Evolutionary conservation across 37 sponge, comb jelly and placozoan species (phyloP), one percentile per base, ranked within the genome.

Genomic region (Theonella swinhoei): DNA sequence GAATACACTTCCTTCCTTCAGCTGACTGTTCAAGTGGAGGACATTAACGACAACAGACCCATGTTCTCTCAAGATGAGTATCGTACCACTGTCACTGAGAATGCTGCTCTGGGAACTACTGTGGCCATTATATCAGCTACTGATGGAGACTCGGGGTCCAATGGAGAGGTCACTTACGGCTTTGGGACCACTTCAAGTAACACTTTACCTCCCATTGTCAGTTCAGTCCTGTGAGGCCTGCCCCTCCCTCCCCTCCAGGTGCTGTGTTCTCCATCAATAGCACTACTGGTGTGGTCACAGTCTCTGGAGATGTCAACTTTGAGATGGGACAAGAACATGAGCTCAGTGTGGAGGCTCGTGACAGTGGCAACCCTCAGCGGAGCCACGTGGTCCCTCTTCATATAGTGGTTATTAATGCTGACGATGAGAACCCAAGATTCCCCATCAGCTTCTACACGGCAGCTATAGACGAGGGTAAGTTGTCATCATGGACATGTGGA

Each of bases 371-470:
- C 23, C 82, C 83, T 3, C 30, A 72, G 36, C 60, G 70, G 2
- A 76, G 47, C 58, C 71, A 74, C 42, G 38, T 17, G 5, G 68
- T 83, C 40, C 17, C 33, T 17, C 37, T 89, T 1, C 19, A 42
- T 25, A 64, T 89, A 11, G 62, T 26, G n/a, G 39, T 89, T 11
- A 22, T 42, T 28, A 67, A 83, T 78, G 64, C 72, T 22, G 62
- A 89, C 78, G 89, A 89, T 72, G 82, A 83, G 24, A 28, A 39
- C 28, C 89, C 89, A 33, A 7, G 54, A 19, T 89, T 89, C 63
- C 58, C 39, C 38, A 24, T 31, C 22, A 79, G 67, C 32, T 83
- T 83, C 75, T 83, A 73, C 42, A 39, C 38, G 32, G 61, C 9
- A 3, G 28, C 35, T 2, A 60, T 89, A 30, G 35, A 70, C 34